Evolutionary conservation across 2,888 invertebrate species (phyloP).

Genomic region (Eristalinus aeneus): DNA sequence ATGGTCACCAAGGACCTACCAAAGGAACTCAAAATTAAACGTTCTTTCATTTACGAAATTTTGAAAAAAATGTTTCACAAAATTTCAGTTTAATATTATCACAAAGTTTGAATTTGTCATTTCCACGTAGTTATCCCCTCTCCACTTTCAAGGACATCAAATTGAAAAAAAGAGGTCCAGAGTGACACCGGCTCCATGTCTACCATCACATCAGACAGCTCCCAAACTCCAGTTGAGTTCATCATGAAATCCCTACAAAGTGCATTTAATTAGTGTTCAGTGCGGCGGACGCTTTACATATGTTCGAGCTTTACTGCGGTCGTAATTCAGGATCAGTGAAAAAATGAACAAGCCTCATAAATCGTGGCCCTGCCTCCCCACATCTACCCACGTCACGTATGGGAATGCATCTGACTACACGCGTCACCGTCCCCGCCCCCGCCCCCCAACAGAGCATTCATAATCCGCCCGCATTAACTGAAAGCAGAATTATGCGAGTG

Average conservation of each 20-base stretch:
- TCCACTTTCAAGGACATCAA: too few species aligned
- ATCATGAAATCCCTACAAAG: neutral
- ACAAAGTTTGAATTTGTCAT: too few species aligned
- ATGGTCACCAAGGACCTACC: too few species aligned
- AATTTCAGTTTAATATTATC: too few species aligned
- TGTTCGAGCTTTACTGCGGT: constrained; percentile 16
- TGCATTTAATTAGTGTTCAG: constrained; percentile 9
- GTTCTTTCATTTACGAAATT: too few species aligned
- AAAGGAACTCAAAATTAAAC: too few species aligned
- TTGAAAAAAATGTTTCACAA: too few species aligned
- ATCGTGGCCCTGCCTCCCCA: neutral
- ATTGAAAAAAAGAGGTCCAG: too few species aligned
- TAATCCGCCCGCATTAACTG: constrained; percentile 44
- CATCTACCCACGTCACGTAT: neutral
- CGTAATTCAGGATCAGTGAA: constrained; percentile 19
- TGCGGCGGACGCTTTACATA: constrained; percentile 18
- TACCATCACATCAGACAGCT: neutral
- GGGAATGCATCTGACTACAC: constrained; percentile 14
- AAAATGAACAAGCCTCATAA: constrained; percentile 7
- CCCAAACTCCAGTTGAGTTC: neutral
- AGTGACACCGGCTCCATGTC: too few species aligned
- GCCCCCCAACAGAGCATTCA: constrained; percentile 24
- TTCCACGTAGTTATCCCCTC: too few species aligned
- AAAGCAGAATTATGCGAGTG: constrained; percentile 37
- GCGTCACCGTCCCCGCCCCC: too few species aligned